Conservation (phyloP, 1,140 invertebrate genomes). For the Whitmania pigra region DNA sequence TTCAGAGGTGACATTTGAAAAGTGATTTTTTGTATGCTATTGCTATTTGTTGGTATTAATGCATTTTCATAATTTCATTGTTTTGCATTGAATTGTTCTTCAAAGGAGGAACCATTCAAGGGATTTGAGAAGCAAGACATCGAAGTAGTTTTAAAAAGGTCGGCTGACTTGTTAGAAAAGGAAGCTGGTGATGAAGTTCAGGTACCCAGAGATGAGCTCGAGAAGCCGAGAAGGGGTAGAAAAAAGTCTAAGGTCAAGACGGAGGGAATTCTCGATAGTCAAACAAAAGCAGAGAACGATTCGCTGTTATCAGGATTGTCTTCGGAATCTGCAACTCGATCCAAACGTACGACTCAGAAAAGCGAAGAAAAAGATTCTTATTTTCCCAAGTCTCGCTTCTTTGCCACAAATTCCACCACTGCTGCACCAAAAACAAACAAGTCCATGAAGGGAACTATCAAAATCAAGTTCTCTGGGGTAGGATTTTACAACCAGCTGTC, state of each 20-base stretch:
- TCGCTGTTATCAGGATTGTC: conserved; percentile 2
- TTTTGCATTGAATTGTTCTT: conserved; percentile 16
- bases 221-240: conserved; percentile 13
- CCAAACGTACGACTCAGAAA: not conserved
- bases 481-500: conserved; percentile 4
- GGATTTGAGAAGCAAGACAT: conserved; percentile 37
- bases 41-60: not conserved
- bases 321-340: not conserved
- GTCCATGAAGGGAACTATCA: conserved; percentile 17
- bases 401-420: not conserved
- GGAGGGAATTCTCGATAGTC: not conserved
- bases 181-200: conserved; percentile 10
- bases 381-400: conserved; percentile 7
- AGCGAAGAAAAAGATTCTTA: not conserved
- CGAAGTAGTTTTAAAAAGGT: conserved; percentile 27
- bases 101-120: conserved; percentile 40
- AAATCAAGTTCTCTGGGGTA: conserved; percentile 6
- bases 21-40: not conserved
- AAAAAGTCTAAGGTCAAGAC: not conserved
- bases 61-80: too few species aligned
- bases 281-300: conserved; percentile 11
- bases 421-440: not conserved
- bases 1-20: too few species aligned
- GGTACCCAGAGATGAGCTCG: conserved; percentile 12
- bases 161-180: conserved; percentile 22